Base-by-base conservation (phyloP, 2,888 invertebrate species). In the Sclerodermus sp. region DNA sequence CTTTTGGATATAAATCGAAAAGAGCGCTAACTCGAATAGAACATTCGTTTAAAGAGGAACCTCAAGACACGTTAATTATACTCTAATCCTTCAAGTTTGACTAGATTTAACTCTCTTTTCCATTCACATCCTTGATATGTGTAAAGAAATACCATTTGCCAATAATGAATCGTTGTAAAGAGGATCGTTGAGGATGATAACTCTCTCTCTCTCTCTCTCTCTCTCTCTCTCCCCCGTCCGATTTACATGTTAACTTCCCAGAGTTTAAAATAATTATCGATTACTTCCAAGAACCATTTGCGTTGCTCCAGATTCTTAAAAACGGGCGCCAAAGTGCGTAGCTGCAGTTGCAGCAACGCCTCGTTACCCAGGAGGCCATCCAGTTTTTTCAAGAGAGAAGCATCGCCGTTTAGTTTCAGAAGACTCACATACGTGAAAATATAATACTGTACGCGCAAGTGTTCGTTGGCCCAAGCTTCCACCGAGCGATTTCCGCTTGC, bases 191-290 rank as follows among this genome's bases (percentile, higher is more conserved):
- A n/a, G n/a, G n/a, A n/a, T n/a, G n/a, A n/a, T n/a, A n/a, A n/a
- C n/a, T n/a, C n/a, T n/a, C n/a, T n/a, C n/a, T n/a, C n/a, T n/a
- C n/a, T n/a, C n/a, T n/a, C n/a, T n/a, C n/a, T n/a, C n/a, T n/a
- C n/a, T n/a, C n/a, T n/a, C n/a, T n/a, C n/a, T n/a, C n/a, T n/a
- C n/a, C n/a, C 23, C 8, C 23, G 3, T 23, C 23, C 23, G 37
- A n/a, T n/a, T 86, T 85, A 89, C 86, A 92, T 90, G 79, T 93
- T 93, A 69, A 88, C 88, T 79, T 93, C 93, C 91, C 93, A 93
- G 58, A 93, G 80, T 79, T 91, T 92, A 79, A 92, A 85, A 80
- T 90, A 90, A 83, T 93, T 93, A 80, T 92, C 91, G 75, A 93
- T 84, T 51, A 92, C 90, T 81, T 93, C 92, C 64, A 89, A 87